Conservation (phyloP, 1,140 invertebrate species). For the Streblospio benedicti region DNA sequence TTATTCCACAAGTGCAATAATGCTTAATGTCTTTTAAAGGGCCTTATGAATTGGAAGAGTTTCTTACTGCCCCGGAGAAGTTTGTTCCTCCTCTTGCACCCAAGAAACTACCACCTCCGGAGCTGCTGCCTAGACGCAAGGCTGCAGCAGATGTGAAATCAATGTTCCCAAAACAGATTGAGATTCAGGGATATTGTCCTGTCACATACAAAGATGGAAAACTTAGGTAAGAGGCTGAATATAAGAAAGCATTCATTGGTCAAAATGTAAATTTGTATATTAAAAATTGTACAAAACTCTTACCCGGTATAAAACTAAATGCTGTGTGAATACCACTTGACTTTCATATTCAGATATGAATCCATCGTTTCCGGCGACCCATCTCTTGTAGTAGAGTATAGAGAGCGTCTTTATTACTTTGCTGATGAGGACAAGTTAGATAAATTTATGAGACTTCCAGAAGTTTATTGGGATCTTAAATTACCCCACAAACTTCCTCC, state of each 20-base stretch:
- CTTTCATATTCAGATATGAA: conserved; percentile 37
- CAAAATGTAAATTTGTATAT: background rate
- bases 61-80: conserved; percentile 41
- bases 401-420: conserved; percentile 37
- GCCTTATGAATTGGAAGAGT: conserved; percentile 35
- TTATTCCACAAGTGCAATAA: too few relatives aligned
- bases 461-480: conserved; percentile 39
- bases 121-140: conserved; percentile 33
- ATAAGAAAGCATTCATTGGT: conserved; percentile 1
- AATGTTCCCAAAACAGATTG: conserved; percentile 28
- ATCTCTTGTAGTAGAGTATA: conserved; percentile 42
- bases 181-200: conserved; percentile 45
- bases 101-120: conserved; percentile 31
- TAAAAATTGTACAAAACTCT: background rate
- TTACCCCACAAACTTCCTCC: conserved; percentile 48
- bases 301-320: background rate
- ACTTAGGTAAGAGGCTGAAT: conserved; percentile 28
- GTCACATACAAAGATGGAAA: conserved; percentile 45
- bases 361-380: conserved; percentile 39
- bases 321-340: background rate
- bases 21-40: too few relatives aligned
- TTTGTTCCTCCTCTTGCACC: conserved; percentile 43
- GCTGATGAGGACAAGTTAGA: conserved; percentile 41
- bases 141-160: conserved; percentile 28
- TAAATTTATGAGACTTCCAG: conserved; percentile 45